Base-by-base conservation (phyloP, 2,113 vertebrate species). In the Dinomys branickii region DNA sequence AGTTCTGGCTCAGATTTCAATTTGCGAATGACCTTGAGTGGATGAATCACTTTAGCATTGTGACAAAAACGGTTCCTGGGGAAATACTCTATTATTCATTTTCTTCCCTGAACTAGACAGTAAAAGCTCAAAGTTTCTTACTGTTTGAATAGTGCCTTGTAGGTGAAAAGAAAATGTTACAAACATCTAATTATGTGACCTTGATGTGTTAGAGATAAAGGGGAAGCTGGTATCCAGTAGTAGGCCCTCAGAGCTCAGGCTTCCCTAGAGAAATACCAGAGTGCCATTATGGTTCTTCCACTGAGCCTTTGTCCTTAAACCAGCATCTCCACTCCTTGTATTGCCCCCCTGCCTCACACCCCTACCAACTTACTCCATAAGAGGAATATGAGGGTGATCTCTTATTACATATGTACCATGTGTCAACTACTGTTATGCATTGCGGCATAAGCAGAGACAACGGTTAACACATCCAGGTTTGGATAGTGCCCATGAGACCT, bases 1-100 rank as follows among this genome's bases (percentile, higher is more conserved):
- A 96, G 50, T 92, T 84, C 92, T 47, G 47, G 59, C 61, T 97
- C 67, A 41, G 85, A 90, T 94, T 96, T 97, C 96, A 97, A 95
- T 97, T 96, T 97, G 50, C 73, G 41, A 12, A 41, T 97, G 97
- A 96, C 97, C 97, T 97, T 96, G 91, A 54, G 77, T 90, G 63
- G 44, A 90, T 92, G 80, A 94, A 73, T 94, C 88, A 90, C 61
- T 84, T 95, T 80, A 58, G 78, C 73, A 38, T 28, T 91, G 59
- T 93, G 92, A 97, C 83, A 96, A 83, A 90, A 78, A 92, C 93
- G 82, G 3, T 16, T 88, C 75, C 83, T 89, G 35, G 3, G 88
- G 92, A 67, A 92, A 95, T 78, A 16, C 2, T 69, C 50, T 26
- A 80, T 89, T 96, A 94, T 94, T 95, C 80, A 90, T 75, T 82